These are phyloP conservation scores for Egretta garzetta DNA, from an alignment of 2,113 vertebrate genomes.

Conservation along the genomic window DNA sequence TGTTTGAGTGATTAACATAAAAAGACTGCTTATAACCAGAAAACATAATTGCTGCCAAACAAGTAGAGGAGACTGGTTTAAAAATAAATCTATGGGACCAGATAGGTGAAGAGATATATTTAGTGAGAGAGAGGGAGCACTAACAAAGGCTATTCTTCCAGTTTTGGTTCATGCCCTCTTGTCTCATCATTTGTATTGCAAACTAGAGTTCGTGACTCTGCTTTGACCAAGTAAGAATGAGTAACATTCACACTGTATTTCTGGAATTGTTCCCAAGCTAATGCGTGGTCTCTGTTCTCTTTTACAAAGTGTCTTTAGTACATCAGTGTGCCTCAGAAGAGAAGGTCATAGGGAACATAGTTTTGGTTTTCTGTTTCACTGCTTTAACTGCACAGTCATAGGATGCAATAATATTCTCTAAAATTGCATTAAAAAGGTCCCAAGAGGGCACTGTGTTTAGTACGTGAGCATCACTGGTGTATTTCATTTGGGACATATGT, in stretches of 20 bases:
- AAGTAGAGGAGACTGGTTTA: neutral
- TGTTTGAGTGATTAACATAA: neutral
- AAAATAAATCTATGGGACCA: neutral
- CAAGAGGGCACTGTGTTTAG: neutral
- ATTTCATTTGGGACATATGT: neutral
- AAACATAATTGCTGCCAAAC: neutral
- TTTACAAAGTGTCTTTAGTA: neutral
- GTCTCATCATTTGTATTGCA: neutral
- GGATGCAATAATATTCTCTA: neutral
- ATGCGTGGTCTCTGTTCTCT: neutral
- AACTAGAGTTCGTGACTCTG: neutral
- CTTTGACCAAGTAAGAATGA: neutral
- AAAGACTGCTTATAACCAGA: neutral
- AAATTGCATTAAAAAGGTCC: neutral
- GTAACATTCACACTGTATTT: neutral
- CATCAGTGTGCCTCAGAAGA: neutral
- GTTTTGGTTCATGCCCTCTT: neutral
- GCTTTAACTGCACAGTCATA: neutral
- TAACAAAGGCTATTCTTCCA: neutral
- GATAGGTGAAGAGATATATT: neutral
- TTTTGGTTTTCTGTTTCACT: neutral
- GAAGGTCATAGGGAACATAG: neutral
- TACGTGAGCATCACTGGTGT: neutral
- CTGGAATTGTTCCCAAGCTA: neutral
- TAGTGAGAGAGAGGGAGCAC: neutral